Base-by-base conservation (phyloP, 2,888 invertebrate species). In the Nephrotoma guestfalica region DNA sequence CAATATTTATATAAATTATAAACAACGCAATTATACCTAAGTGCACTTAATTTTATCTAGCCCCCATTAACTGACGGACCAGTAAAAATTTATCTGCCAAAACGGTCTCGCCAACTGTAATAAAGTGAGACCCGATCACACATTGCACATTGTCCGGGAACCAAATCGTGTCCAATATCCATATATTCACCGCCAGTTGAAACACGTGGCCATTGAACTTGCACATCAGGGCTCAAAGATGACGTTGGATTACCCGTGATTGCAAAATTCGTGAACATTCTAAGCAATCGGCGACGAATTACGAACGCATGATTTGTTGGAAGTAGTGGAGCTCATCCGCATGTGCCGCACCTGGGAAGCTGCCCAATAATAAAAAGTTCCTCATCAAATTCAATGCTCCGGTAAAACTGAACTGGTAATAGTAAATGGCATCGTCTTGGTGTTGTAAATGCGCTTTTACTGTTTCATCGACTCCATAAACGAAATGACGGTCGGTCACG, bases 231-330 rank as follows among this genome's bases (percentile, higher is more conserved):
- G 41, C 42, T 42, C 15, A 84, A 15, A n/a, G 13, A 41, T 4
- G 41, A 84, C 1, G 84, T 84, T 41, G 84, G 84, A 84, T 84
- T 84, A 41, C 93, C 92, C 88, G 90, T 91, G 90, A 92, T 92
- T 51, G 93, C 92, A 89, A 93, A 93, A 88, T 93, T 93, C 0
- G 92, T 92, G 92, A 93, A 93, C 91, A 93, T 90, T 89, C 90
- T 92, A 4, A 92, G 88, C 86, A 92, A 90, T 89, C 91, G 90
- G 40, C 88, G 90, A 88, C 91, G 90, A 18, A 91, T 92, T 83
- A 88, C 90, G 3, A 91, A 88, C 6, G 92, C 91, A 88, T 92
- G 92, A 86, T 91, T 89, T 88, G 91, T 91, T 41, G 91, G 87
- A 4, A 88, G 88, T 41, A 87, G 87, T n/a, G 90, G 89, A 92